Base-by-base conservation (phyloP, 1,140 invertebrate genomes). In the Drosophila bocqueti region DNA sequence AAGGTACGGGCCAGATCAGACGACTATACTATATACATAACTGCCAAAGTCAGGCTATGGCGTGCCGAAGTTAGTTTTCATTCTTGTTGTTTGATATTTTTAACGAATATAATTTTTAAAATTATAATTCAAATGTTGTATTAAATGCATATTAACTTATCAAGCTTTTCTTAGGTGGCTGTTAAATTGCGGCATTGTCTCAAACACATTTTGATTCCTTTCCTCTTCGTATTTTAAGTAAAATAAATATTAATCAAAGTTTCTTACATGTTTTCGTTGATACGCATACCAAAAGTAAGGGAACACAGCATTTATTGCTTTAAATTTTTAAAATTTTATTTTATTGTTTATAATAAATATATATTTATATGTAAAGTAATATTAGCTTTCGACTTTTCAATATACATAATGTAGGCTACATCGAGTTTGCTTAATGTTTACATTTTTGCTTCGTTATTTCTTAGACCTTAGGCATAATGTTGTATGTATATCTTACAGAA, bases 301-400 rank as follows among this genome's bases (percentile, higher is more conserved):
- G n/a, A 34, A 34, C 26, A 21, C 16, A 4, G 11, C 16, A 4
- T n/a, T 46, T 68, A 68, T 64, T 54, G 16, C 59, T 79, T 89
- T 83, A 71, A 89, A 89, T 89, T 83, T 83, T 83, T 87, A 81
- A 76, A 87, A 87, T 87, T 89, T 64, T 83, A 87, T 87, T 87
- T 86, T 87, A 79, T 87, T 80, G 80, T 87, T 69, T 90, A 76
- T 87, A 89, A 90, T 90, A 89, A 90, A 90, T 84, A 89, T 87
- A 86, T 85, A 81, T 79, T 57, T 85, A 54, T 69, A 65, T 76
- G 60, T 67, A 63, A 69, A 78, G 46, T 76, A 76, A 45, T 81
- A 77, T 84, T 82, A 86, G 69, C 85, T 68, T 76, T 79, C 65
- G 69, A 83, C 40, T 87, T 83, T 60, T 75, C 68, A 76, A 87